Conservation (phyloP, 2,797 vertebrate genomes). For the Dromococcyx pavoninus region DNA sequence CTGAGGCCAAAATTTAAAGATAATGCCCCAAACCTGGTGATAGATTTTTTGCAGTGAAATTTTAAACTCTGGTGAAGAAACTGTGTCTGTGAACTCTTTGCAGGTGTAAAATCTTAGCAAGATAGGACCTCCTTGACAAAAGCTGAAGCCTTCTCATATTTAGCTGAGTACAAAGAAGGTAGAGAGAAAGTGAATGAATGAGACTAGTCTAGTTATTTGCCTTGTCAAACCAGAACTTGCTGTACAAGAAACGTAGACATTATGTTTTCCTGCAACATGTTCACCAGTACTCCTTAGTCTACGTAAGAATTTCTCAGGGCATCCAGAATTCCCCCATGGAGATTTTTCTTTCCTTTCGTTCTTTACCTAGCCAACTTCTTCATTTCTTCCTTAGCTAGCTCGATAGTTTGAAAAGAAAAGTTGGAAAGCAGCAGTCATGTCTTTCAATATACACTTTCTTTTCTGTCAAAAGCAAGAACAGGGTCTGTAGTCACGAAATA, state of each 20-base stretch:
- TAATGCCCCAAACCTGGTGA: accelerated
- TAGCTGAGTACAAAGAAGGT: background rate
- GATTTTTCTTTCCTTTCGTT: background rate
- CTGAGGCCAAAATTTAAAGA: background rate
- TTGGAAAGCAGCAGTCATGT: background rate
- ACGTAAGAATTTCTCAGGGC: background rate
- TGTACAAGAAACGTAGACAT: background rate
- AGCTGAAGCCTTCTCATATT: background rate
- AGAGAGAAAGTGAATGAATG: background rate
- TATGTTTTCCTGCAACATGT: background rate
- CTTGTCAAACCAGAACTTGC: background rate
- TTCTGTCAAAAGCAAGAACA: background rate
- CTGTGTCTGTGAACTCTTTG: background rate
- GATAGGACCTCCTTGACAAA: background rate
- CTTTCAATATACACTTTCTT: background rate
- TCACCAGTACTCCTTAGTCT: background rate
- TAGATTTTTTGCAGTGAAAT: background rate
- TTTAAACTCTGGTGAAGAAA: background rate
- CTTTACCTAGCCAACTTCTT: background rate
- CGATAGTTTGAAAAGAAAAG: background rate
- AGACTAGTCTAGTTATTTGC: background rate
- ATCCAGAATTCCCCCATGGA: background rate
- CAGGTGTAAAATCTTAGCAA: background rate
- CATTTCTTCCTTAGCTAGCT: background rate
- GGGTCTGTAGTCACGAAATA: background rate